phyloP scores from a whole-genome alignment of 2,888 invertebrate genomes.

The Cryptophagus acutangulus region DNA sequence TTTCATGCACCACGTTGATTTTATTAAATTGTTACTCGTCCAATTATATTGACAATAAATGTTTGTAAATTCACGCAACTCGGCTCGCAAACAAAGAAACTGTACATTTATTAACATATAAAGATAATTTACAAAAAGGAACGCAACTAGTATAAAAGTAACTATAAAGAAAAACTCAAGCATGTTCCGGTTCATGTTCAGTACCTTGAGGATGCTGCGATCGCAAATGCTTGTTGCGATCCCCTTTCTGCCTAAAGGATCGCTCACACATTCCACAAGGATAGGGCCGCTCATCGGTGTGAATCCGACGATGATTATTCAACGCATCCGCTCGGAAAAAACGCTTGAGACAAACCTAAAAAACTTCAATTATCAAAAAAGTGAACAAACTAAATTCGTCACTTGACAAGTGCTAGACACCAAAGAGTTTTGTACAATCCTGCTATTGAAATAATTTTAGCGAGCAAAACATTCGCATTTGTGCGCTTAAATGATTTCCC shows the following conservation, averaged over 20 bases:
- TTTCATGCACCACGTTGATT: no score
- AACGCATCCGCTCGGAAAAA: slow-evolving; percentile 61
- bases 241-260: slow-evolving; percentile 55
- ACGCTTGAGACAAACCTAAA: slow-evolving; percentile 54
- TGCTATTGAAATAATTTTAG: background rate
- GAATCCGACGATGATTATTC: slow-evolving; percentile 59
- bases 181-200: no score
- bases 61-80: background rate
- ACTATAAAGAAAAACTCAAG: no score
- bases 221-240: slow-evolving; percentile 54
- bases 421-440: no score
- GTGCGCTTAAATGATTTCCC: background rate
- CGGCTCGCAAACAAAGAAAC: background rate
- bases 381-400: slow-evolving; percentile 5
- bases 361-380: slow-evolving; percentile 11
- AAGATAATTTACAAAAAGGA: no score
- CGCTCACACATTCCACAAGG: slow-evolving; percentile 52
- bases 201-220: slow-evolving; percentile 48
- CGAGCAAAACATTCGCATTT: background rate
- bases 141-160: no score
- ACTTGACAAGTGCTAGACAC: slow-evolving; percentile 1
- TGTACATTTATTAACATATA: background rate
- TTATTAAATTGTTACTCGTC: no score
- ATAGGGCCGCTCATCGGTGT: slow-evolving; percentile 57
- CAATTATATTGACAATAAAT: no score